phyloP scores from a whole-genome alignment of 1,140 invertebrate genomes.

The Rhysida immarginata region DNA sequence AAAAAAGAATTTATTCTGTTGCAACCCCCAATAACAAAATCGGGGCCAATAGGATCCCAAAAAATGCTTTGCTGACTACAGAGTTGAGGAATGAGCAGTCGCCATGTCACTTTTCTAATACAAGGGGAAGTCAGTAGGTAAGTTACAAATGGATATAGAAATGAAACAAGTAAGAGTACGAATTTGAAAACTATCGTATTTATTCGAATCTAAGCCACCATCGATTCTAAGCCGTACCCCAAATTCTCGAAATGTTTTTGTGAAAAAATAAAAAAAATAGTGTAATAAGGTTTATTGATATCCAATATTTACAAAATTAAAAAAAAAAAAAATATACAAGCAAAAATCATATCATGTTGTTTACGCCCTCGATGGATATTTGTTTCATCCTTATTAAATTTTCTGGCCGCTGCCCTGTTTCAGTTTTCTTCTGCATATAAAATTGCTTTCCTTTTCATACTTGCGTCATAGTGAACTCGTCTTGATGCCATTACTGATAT shows the following conservation, averaged over 20 bases:
- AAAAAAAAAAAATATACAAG: background rate
- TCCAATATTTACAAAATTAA: background rate
- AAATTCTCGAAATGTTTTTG: background rate
- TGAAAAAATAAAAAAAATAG: background rate
- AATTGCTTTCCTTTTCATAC: background rate
- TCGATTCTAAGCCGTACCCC: background rate
- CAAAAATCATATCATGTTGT: background rate
- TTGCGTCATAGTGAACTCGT: background rate
- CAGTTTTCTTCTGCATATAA: background rate
- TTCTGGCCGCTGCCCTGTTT: background rate
- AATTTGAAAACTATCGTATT: constrained; percentile 11
- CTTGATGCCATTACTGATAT: background rate
- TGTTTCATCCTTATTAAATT: background rate
- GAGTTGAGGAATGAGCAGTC: constrained; percentile 11
- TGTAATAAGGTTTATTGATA: background rate
- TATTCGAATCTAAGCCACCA: background rate
- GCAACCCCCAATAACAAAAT: too few relatives aligned
- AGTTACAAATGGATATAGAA: too few relatives aligned
- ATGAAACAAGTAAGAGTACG: too few relatives aligned
- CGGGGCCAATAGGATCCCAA: too few relatives aligned
- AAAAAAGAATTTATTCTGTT: too few relatives aligned
- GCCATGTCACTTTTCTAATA: constrained; percentile 15
- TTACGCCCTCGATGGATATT: background rate
- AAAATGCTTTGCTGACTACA: too few relatives aligned
- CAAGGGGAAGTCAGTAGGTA: too few relatives aligned